Percentiles rank a stretch among this genome's conserved stretches.
Conservation (phyloP, 1,140 invertebrate species). For the Latrodectus geometricus region DNA sequence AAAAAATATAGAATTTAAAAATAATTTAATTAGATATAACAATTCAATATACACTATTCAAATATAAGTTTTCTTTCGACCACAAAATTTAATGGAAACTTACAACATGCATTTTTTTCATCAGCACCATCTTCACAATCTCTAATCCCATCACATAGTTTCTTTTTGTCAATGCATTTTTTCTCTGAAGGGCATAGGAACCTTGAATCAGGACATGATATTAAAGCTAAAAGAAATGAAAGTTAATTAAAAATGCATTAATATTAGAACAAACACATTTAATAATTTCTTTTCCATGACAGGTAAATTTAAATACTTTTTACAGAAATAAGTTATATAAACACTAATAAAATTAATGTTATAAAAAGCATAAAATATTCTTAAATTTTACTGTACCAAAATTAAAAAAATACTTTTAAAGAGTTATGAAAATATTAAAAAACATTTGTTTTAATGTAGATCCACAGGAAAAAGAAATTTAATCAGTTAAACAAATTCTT, state of each 20-base stretch:
- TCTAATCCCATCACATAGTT: constrained; percentile 88
- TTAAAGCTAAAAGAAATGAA: constrained; percentile 71
- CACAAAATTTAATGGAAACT: constrained; percentile 51
- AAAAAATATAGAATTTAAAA: too few relatives aligned
- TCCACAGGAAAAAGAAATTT: too few relatives aligned
- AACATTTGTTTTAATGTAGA: too few relatives aligned
- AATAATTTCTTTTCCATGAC: not conserved
- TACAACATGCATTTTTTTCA: constrained; percentile 78
- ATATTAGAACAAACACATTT: not conserved
- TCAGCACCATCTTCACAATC: constrained; percentile 93
- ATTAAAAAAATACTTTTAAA: too few relatives aligned
- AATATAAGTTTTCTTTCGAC: not conserved
- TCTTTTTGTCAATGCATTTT: constrained; percentile 88
- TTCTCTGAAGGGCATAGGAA: constrained; percentile 84
- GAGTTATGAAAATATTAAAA: too few relatives aligned
- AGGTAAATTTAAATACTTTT: not conserved
- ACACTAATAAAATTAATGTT: too few relatives aligned
- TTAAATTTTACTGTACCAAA: too few relatives aligned
- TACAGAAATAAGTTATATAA: too few relatives aligned
- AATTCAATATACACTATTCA: too few relatives aligned
- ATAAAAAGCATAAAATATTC: too few relatives aligned
- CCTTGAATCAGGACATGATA: constrained; percentile 90
- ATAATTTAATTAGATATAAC: too few relatives aligned
- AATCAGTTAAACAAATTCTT: too few relatives aligned
- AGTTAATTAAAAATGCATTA: not conserved